phyloP scores from a whole-genome alignment of 1,140 invertebrate species.

The Amyelois transitella region DNA sequence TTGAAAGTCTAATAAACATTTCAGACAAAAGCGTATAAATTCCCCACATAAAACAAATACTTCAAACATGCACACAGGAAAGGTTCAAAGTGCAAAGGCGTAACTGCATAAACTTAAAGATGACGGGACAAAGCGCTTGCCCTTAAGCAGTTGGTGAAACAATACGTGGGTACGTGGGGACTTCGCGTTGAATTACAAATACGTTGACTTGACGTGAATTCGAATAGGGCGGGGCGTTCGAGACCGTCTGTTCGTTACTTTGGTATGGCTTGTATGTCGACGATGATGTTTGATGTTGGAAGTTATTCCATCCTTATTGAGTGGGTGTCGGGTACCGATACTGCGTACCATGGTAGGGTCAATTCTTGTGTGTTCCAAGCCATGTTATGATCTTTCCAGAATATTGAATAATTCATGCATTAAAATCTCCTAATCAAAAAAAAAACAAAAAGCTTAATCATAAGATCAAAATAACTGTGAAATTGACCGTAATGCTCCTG shows the following conservation, averaged over 20 bases:
- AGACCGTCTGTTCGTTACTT: constrained; percentile 36
- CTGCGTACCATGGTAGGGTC: too few relatives aligned
- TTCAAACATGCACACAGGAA: not conserved
- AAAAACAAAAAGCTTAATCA: too few relatives aligned
- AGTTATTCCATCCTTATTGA: too few relatives aligned
- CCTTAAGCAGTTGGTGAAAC: constrained; percentile 49
- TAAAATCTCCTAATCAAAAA: too few relatives aligned
- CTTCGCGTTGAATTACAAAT: constrained; percentile 69
- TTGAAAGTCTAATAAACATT: not conserved
- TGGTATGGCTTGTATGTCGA: constrained; percentile 26
- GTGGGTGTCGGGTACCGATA: too few relatives aligned
- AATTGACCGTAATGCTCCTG: too few relatives aligned
- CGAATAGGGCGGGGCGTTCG: constrained; percentile 53
- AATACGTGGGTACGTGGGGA: constrained; percentile 59
- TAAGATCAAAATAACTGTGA: too few relatives aligned
- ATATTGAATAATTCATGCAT: too few relatives aligned
- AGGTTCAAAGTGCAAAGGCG: not conserved
- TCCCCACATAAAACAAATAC: not conserved
- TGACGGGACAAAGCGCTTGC: constrained; percentile 1
- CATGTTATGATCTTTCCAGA: too few relatives aligned
- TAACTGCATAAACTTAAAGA: not conserved
- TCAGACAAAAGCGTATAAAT: not conserved
- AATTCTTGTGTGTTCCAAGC: too few relatives aligned
- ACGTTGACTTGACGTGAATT: constrained; percentile 65
- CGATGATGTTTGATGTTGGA: not conserved